phyloP scores from a whole-genome alignment of 23 tunicate species.

The Halocynthia roretzi region DNA sequence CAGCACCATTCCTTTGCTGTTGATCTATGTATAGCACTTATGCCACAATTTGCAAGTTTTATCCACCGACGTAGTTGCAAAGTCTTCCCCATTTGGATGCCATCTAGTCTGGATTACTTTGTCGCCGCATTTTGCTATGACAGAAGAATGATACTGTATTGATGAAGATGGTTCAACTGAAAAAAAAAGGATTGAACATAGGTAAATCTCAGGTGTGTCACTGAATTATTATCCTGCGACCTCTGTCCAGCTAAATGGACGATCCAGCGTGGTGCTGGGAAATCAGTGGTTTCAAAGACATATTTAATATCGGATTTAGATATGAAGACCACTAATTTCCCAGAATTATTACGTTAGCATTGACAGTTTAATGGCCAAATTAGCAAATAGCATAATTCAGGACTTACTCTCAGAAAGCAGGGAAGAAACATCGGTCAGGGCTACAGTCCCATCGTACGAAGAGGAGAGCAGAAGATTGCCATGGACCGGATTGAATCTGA shows the following conservation, averaged over 20 bases:
- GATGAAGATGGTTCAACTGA: slow-evolving; percentile 15
- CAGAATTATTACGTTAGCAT: too few species aligned
- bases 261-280: too few species aligned
- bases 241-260: too few species aligned
- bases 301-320: too few species aligned
- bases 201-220: too few species aligned
- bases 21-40: too few species aligned
- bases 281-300: too few species aligned
- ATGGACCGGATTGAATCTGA: slow-evolving; percentile 53
- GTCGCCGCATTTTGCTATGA: slow-evolving; percentile 29
- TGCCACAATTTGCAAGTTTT: slow-evolving; percentile 63
- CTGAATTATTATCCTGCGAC: too few species aligned
- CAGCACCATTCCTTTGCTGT: too few species aligned
- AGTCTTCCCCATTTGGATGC: slow-evolving; percentile 58
- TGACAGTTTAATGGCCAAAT: too few species aligned
- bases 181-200: background rate
- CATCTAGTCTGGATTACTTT: slow-evolving; percentile 85
- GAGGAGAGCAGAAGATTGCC: slow-evolving; percentile 29
- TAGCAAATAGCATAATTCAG: background rate
- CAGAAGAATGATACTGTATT: slow-evolving; percentile 14
- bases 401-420: slow-evolving; percentile 26
- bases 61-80: slow-evolving; percentile 86
- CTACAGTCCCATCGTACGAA: slow-evolving; percentile 64
- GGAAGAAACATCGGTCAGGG: slow-evolving; percentile 25
- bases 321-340: too few species aligned